phyloP scores from a whole-genome alignment of 2,888 invertebrate genomes.

The Apotomis betuletana region DNA sequence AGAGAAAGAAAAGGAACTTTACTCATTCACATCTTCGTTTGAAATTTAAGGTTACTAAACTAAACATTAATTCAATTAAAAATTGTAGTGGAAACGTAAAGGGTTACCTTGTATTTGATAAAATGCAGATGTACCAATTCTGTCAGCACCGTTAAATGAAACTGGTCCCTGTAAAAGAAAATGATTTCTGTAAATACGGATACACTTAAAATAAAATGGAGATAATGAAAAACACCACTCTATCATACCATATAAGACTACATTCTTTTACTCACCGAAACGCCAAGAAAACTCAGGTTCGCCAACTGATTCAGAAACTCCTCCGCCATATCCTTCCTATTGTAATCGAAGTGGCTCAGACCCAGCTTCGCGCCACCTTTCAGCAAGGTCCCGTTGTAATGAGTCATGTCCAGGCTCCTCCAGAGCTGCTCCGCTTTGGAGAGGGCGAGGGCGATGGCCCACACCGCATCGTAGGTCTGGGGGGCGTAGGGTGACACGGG shows the following conservation, averaged over 20 bases:
- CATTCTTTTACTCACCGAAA: constrained; percentile 87
- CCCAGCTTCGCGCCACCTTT: constrained; percentile 53
- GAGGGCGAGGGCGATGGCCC: constrained; percentile 93
- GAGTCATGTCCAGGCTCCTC: constrained; percentile 61
- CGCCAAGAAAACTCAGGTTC: constrained; percentile 90
- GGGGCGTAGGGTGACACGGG: constrained; percentile 87
- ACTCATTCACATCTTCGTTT: no score
- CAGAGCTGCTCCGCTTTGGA: constrained; percentile 85
- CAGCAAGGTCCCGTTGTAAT: constrained; percentile 53
- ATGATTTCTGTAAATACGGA: background rate
- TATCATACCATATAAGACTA: background rate
- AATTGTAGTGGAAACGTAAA: background rate
- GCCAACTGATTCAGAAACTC: constrained; percentile 88
- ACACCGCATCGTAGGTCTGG: constrained; percentile 95
- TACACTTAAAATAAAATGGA: background rate
- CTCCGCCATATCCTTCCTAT: constrained; percentile 88
- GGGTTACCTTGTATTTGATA: constrained; percentile 93
- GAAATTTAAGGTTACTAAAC: no score
- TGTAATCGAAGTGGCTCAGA: constrained; percentile 88
- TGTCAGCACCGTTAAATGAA: constrained; percentile 93
- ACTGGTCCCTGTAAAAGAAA: constrained; percentile 90
- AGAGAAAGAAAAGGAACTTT: no score
- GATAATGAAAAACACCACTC: no score
- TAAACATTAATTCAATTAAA: background rate
- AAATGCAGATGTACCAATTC: constrained; percentile 93